Evolutionary conservation across 2,797 vertebrate species (phyloP), one percentile per base, ranked within the genome.

Genomic region (Gastrophryne carolinensis): DNA sequence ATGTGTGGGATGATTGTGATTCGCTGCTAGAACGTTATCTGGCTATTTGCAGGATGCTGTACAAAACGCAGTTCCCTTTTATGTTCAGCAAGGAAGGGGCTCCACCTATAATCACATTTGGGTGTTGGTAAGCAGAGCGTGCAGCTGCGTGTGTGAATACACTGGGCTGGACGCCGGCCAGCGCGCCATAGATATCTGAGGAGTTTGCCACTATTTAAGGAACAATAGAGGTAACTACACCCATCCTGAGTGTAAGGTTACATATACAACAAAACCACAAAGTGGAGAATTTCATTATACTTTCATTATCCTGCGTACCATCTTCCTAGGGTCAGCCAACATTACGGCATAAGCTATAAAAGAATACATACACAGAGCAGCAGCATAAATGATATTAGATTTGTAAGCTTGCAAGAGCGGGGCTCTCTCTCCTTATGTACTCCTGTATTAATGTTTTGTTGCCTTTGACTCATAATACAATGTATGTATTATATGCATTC

Each of bases 81-180:
- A 81, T 84, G 83, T 88, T 83, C 87, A 81, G 83, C 73, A 80
- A 87, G 86, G 86, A 89, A 90, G 83, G 50, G 83, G 76, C 90
- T 84, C 86, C 87, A 87, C 88, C 87, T 87, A 64, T 57, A 56
- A 69, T 69, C 52, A 69, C 50, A 54, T 56, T 64, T 50, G 57
- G 57, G 67, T 71, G 52, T 50, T 75, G 72, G 72, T 60, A 67
- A 67, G 54, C 60, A 63, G 35, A 47, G 34, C 57, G 64, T 57
- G 52, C 57, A 77, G 50, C 57, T 62, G 50, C 57, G 47, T 70
- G 35, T 62, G 32, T 47, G 58, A 63, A 19, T n/a, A n/a, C 30
- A 58, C n/a, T n/a, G 21, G 34, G 53, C 30, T 72, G 75, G 75
- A 72, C 5, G 2, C 47, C n/a, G 37, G 52, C 75, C 75, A 78